Conservation (phyloP, 2,888 invertebrate species). For the Parasteatoda lunata region DNA sequence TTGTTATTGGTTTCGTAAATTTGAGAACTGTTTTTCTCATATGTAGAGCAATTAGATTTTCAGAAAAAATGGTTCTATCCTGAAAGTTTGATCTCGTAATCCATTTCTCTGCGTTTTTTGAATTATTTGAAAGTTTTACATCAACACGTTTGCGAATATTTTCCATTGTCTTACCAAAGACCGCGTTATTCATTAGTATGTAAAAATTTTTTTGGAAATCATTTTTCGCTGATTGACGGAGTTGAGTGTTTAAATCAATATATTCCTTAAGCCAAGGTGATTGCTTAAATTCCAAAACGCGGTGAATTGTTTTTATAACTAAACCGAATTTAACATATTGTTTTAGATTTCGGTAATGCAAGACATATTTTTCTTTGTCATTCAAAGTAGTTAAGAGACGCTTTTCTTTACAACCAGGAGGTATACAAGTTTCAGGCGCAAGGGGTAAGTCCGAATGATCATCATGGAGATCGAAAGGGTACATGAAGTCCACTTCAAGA, state of each 20-base stretch:
- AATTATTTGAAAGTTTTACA: not conserved
- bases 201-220: not conserved
- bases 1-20: not conserved
- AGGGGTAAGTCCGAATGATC: not conserved
- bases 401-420: not conserved
- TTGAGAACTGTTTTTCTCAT: not conserved
- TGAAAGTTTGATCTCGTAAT: not conserved
- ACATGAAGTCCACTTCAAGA: not conserved
- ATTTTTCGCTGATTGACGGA: not conserved
- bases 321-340: not conserved
- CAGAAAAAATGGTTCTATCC: not conserved
- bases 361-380: not conserved
- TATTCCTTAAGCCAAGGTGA: not conserved
- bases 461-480: not conserved
- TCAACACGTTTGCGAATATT: not conserved
- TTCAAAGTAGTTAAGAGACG: not conserved
- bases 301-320: not conserved
- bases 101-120: not conserved
- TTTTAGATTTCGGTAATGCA: not conserved
- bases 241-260: not conserved
- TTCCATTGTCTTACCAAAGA: not conserved
- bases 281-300: not conserved
- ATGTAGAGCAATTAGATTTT: not conserved
- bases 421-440: not conserved
- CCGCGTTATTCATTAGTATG: not conserved